Conservation (phyloP, 2,113 vertebrate genomes). For the Paracanthobrama guichenoti region DNA sequence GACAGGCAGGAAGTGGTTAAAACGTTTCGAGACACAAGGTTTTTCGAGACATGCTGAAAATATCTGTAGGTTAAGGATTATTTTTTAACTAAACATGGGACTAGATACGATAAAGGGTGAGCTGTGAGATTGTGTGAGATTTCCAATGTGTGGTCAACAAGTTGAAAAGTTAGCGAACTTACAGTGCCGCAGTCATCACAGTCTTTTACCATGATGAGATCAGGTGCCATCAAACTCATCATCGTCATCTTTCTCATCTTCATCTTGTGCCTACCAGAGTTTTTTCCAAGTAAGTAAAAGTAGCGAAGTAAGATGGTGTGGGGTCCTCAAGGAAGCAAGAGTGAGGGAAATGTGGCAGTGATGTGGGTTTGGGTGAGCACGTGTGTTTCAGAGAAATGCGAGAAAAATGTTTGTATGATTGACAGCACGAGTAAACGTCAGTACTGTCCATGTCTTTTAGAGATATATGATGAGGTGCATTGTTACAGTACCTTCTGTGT, state of each 20-base stretch:
- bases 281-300: constrained; percentile 73
- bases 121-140: background rate
- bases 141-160: background rate
- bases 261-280: constrained; percentile 87
- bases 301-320: background rate
- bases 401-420: background rate
- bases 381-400: background rate
- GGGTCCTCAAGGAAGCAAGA: background rate
- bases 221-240: constrained; percentile 75
- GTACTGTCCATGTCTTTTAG: background rate
- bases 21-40: too few species aligned
- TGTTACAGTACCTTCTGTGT: background rate
- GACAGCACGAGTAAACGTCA: background rate
- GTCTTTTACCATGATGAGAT: constrained; percentile 75
- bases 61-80: background rate
- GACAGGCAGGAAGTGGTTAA: constrained; percentile 44
- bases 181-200: constrained; percentile 47
- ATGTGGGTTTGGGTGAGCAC: background rate
- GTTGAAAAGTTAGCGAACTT: background rate
- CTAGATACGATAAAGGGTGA: background rate
- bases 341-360: background rate
- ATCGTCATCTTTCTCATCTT: constrained; percentile 77
- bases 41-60: background rate
- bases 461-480: constrained; percentile 63
- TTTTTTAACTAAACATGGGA: background rate